phyloP scores from a whole-genome alignment of 2,888 invertebrate genomes.

The Lagria hirta region DNA sequence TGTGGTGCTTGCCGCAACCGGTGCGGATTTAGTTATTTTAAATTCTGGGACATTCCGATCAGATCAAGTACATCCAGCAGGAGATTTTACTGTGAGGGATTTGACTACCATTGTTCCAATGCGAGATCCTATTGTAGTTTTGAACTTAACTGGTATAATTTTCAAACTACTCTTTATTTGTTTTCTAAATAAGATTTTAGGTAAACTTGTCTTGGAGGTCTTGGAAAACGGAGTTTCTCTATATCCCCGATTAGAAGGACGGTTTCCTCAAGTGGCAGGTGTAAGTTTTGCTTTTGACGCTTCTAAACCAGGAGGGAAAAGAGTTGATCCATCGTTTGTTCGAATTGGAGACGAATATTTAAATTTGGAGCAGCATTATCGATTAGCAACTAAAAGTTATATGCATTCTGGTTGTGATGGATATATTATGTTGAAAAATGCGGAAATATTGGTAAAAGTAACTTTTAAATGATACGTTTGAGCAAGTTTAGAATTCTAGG shows the following conservation, averaged over 20 bases:
- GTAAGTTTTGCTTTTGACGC: constrained; percentile 77
- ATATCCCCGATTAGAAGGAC: constrained; percentile 84
- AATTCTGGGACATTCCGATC: constrained; percentile 87
- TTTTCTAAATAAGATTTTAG: constrained; percentile 51
- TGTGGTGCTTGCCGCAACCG: constrained; percentile 79
- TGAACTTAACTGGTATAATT: constrained; percentile 61
- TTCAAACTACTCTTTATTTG: constrained; percentile 4
- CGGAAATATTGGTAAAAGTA: constrained; percentile 68
- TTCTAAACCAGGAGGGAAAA: constrained; percentile 64
- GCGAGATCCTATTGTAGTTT: constrained; percentile 78
- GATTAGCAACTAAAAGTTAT: constrained; percentile 81
- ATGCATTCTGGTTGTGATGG: constrained; percentile 82
- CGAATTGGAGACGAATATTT: constrained; percentile 85
- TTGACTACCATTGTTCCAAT: constrained; percentile 82
- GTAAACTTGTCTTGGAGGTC: constrained; percentile 67
- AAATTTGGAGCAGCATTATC: constrained; percentile 69
- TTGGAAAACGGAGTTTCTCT: constrained; percentile 84
- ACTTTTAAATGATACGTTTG: constrained; percentile 4
- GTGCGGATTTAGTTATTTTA: constrained; percentile 80
- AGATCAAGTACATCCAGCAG: constrained; percentile 78
- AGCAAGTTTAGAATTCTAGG: constrained; percentile 59
- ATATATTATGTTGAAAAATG: constrained; percentile 74
- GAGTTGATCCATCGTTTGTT: constrained; percentile 72
- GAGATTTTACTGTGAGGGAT: constrained; percentile 83
- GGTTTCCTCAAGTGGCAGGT: constrained; percentile 86